These are phyloP conservation scores for Equus quagga DNA, from an alignment of 2,113 vertebrate species.

Conservation along the genomic window DNA sequence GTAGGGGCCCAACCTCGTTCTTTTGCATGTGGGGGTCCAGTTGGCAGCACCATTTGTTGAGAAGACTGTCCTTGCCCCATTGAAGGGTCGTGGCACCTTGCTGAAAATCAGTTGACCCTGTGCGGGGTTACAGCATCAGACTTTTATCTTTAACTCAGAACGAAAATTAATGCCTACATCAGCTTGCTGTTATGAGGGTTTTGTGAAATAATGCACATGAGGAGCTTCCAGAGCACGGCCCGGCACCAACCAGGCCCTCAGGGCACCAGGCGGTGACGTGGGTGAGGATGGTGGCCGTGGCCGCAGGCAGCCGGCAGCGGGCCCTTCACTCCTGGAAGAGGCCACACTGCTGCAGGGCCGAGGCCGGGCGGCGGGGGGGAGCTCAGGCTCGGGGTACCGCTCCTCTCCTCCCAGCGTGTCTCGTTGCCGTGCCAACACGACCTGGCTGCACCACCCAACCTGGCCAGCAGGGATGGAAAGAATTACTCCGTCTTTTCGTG, in stretches of 20 bases:
- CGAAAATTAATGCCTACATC: fast-evolving
- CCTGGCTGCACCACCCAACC: constrained; percentile 3
- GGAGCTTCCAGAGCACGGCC: fast-evolving
- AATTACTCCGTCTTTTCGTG: fast-evolving
- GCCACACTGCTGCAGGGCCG: fast-evolving
- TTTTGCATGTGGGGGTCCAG: not conserved
- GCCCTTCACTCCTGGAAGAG: fast-evolving
- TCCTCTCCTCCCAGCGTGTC: not conserved
- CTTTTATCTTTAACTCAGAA: not conserved
- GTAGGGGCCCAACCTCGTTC: not conserved
- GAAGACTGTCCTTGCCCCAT: not conserved
- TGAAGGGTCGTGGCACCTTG: too few species aligned
- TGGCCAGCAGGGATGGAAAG: constrained; percentile 28
- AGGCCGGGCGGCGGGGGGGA: not conserved
- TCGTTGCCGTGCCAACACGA: not conserved
- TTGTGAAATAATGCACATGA: not conserved
- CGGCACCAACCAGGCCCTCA: fast-evolving
- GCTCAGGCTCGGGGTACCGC: not conserved
- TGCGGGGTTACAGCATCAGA: fast-evolving
- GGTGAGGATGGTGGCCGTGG: too few species aligned
- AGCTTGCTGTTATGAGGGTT: fast-evolving
- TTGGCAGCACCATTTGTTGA: not conserved
- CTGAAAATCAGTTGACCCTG: fast-evolving
- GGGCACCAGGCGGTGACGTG: fast-evolving
- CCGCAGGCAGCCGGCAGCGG: not conserved